Base-by-base conservation (phyloP, 1,140 invertebrate species). In the Ceratosolen fusciceps region DNA sequence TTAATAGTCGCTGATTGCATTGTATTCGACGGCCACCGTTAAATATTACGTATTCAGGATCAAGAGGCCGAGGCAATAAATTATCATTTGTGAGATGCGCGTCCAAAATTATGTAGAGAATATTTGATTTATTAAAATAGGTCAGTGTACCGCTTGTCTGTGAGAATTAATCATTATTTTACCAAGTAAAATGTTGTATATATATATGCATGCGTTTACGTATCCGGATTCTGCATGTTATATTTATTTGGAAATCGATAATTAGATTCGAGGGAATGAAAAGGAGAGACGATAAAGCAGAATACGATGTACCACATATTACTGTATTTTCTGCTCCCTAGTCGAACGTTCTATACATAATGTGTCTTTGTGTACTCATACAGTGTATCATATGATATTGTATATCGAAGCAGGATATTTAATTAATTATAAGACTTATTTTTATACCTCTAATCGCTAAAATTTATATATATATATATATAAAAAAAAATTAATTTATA, bases 91-190 rank as follows among this genome's bases (percentile, higher is more conserved):
- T 74, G 21, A n/a, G 5, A 26, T 12, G 26, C 60, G 14, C 7
- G 16, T 56, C 58, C 62, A 67, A 65, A 54, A 54, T 68, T 76
- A 9, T 16, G 19, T 12, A 3, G 10, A 72, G 58, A 80, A 82
- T 83, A 84, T 83, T 84, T 82, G 26, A 77, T 29, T 43, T 34
- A 73, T 72, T 74, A 77, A 81, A 83, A 84, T 82, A 81, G 79
- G 82, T 81, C 62, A 49, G 31, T 29, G 26, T 43, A 10, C 29
- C 47, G 8, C 49, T 31, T 37, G 24, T 8, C 10, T 10, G 37
- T 75, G 52, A 47, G 86, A 85, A 87, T n/a, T n/a, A n/a, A 86
- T 87, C 85, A 86, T 86, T 87, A 86, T 79, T 19, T 68, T 79
- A 39, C 71, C n/a, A n/a, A 73, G 70, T 85, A 83, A 85, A 87